phyloP scores from a whole-genome alignment of 2,797 vertebrate genomes.

The Buceros bicornis region DNA sequence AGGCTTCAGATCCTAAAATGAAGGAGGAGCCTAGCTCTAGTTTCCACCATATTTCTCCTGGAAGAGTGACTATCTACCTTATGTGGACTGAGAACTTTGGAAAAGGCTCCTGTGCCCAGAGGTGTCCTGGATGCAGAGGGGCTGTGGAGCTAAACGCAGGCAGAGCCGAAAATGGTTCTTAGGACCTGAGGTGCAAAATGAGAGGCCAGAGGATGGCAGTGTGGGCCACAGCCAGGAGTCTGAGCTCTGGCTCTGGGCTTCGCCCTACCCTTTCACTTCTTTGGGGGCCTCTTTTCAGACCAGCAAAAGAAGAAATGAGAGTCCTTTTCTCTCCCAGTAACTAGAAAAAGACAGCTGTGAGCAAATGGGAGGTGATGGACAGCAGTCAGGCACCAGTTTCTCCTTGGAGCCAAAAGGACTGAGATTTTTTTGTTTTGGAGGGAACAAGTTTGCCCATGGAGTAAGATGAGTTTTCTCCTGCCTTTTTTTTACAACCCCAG shows the following conservation, averaged over 20 bases:
- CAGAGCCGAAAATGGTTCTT: neutral
- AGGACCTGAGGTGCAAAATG: neutral
- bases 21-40: neutral
- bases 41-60: neutral
- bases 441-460: neutral
- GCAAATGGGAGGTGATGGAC: neutral
- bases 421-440: neutral
- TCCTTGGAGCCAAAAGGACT: neutral
- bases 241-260: no score
- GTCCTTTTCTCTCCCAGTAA: neutral
- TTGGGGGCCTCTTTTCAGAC: neutral
- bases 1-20: neutral
- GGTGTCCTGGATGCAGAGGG: neutral
- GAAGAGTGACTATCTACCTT: neutral
- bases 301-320: neutral
- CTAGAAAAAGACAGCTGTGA: neutral
- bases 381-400: neutral
- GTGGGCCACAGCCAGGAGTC: neutral
- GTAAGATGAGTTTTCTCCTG: neutral
- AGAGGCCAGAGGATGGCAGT: neutral
- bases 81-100: neutral
- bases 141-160: neutral
- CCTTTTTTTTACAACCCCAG: neutral
- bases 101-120: neutral
- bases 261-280: neutral